A percentile compares a stretch with the other conserved stretches of the same genome.
Evolutionary conservation across 1,140 invertebrate genomes (phyloP).

Genomic region (Sipha flava): DNA sequence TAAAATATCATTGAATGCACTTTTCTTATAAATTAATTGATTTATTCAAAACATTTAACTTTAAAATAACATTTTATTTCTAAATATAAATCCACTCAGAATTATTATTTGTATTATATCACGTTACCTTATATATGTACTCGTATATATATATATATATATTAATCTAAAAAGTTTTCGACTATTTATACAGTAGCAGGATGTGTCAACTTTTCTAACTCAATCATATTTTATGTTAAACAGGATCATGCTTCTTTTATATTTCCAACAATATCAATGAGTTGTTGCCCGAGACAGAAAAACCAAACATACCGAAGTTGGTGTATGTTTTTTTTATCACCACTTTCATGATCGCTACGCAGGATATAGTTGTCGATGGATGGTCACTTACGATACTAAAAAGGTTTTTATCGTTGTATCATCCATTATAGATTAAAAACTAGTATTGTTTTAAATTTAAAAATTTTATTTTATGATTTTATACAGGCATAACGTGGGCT

Average conservation of each 20-base stretch:
- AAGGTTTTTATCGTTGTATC: slow-evolving; percentile 51
- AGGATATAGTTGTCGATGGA: slow-evolving; percentile 98
- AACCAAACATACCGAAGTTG: slow-evolving; percentile 68
- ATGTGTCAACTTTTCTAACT: too few species aligned
- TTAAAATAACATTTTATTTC: too few species aligned
- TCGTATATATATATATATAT: too few species aligned
- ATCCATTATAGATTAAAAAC: too few species aligned
- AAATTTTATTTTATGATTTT: neutral
- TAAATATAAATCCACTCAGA: too few species aligned
- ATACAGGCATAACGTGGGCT: slow-evolving; percentile 79
- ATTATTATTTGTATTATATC: too few species aligned
- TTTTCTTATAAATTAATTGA: neutral
- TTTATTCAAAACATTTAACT: too few species aligned
- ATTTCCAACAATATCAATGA: neutral
- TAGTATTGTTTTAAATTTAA: neutral
- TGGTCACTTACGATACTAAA: slow-evolving; percentile 98
- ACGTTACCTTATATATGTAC: too few species aligned
- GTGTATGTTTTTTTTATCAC: slow-evolving; percentile 80
- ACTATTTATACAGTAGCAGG: too few species aligned
- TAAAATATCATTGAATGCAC: neutral
- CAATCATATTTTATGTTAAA: neutral
- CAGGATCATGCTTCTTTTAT: neutral
- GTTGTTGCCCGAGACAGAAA: neutral
- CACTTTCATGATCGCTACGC: slow-evolving; percentile 93
- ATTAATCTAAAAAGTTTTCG: too few species aligned